Percentiles rank a stretch among this genome's conserved stretches.
Evolutionary conservation across 1,140 invertebrate species (phyloP).

Genomic region (Antheraea mylitta): DNA sequence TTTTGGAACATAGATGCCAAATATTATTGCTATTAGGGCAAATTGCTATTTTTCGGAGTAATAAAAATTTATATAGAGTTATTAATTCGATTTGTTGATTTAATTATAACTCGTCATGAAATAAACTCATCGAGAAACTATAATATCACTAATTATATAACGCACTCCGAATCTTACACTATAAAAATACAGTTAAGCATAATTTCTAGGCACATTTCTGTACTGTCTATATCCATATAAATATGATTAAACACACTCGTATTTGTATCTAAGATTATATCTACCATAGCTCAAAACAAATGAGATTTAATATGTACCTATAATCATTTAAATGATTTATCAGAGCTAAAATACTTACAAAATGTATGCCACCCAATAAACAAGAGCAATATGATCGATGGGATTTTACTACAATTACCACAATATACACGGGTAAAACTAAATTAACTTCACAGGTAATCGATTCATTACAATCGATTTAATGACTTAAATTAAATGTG

Average conservation of each 20-base stretch:
- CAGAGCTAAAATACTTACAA: not conserved
- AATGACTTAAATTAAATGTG: not conserved
- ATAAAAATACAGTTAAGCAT: slow-evolving; percentile 72
- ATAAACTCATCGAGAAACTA: not conserved
- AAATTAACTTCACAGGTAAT: not conserved
- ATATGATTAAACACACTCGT: slow-evolving; percentile 61
- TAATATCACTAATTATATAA: slow-evolving; percentile 14
- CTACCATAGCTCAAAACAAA: slow-evolving; percentile 37
- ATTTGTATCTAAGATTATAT: slow-evolving; percentile 40
- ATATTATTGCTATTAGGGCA: slow-evolving; percentile 53
- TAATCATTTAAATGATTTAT: not conserved
- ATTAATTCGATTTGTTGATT: not conserved
- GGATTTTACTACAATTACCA: slow-evolving; percentile 1
- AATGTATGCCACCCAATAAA: not conserved
- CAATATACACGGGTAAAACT: not conserved
- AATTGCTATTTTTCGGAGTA: slow-evolving; percentile 64
- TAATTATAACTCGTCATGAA: slow-evolving; percentile 4
- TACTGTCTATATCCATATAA: slow-evolving; percentile 60
- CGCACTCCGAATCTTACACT: slow-evolving; percentile 55
- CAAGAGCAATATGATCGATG: not conserved
- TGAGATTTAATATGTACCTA: slow-evolving; percentile 33
- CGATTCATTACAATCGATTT: not conserved
- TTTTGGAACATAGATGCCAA: slow-evolving; percentile 70
- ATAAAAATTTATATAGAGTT: slow-evolving; percentile 2
- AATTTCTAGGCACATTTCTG: slow-evolving; percentile 75